A percentile compares a stretch with the other conserved stretches of the same genome.
Conservation (phyloP, 2,113 vertebrate species). For the Colius striatus region DNA sequence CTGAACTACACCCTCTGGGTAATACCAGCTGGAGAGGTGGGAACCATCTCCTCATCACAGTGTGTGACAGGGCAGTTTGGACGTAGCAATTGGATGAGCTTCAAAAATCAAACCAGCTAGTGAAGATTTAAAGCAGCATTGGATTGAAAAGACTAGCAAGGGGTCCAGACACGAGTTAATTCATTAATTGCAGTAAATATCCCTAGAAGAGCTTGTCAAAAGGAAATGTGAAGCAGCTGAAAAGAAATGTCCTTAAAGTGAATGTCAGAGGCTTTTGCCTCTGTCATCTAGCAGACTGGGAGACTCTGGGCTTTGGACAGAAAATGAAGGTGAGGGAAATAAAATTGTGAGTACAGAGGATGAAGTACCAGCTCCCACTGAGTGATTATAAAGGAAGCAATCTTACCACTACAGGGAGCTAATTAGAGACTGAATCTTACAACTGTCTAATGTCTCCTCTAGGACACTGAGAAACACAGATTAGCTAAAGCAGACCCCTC, state of each 20-base stretch:
- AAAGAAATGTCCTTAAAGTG: not conserved
- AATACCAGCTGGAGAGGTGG: not conserved
- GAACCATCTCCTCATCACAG: not conserved
- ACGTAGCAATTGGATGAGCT: not conserved
- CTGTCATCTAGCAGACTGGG: not conserved
- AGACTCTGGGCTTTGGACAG: not conserved
- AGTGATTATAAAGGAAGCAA: constrained; percentile 8
- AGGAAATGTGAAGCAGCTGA: constrained; percentile 27
- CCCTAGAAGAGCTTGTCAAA: not conserved
- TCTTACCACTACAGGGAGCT: constrained; percentile 11
- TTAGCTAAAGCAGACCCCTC: accelerated
- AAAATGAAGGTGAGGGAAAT: constrained; percentile 1
- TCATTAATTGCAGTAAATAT: constrained; percentile 28
- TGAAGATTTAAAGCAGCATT: not conserved
- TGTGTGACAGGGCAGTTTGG: not conserved
- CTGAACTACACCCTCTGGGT: not conserved
- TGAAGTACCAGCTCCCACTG: constrained; percentile 21
- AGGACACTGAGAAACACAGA: not conserved
- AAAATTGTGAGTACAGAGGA: constrained; percentile 6
- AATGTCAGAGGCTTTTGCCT: constrained; percentile 4
- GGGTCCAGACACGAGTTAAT: constrained; percentile 25
- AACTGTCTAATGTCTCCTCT: not conserved
- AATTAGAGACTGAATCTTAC: constrained; percentile 33
- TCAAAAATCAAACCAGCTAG: constrained; percentile 4
- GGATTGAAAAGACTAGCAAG: not conserved